phyloP scores from a whole-genome alignment of 30 jellyfish, hydroid and myxozoan species.

The Rhopilema esculentum region DNA sequence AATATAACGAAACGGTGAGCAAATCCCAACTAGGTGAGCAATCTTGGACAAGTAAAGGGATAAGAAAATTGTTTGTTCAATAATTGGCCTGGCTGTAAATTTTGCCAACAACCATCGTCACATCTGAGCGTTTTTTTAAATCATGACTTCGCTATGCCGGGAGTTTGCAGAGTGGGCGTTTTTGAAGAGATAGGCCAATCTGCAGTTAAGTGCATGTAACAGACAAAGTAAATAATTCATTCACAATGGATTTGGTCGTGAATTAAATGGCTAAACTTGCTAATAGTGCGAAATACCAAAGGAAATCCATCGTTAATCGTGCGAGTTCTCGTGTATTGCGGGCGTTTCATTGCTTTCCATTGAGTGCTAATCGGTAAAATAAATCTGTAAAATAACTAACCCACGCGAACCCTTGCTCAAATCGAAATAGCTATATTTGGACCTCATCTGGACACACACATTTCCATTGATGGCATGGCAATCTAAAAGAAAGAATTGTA shows the following conservation, averaged over 20 bases:
- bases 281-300: neutral
- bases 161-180: neutral
- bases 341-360: slow-evolving; percentile 6
- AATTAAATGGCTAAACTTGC: neutral
- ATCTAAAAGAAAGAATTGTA: neutral
- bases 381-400: neutral
- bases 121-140: too few species aligned
- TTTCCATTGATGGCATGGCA: neutral
- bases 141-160: too few species aligned
- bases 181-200: neutral
- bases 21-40: too few species aligned
- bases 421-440: neutral
- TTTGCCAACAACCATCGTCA: too few species aligned
- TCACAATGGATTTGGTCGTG: neutral
- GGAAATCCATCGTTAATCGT: slow-evolving; percentile 39
- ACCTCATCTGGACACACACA: neutral
- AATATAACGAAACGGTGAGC: too few species aligned
- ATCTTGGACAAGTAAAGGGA: too few species aligned
- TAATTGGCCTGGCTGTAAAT: too few species aligned
- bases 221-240: neutral
- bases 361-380: slow-evolving; percentile 19
- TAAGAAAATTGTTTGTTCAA: too few species aligned
- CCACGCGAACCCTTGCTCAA: slow-evolving; percentile 12
- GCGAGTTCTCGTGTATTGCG: neutral
- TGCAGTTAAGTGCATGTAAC: neutral